Percentiles rank a stretch among this genome's conserved stretches.
phyloP scores from a whole-genome alignment of 2,797 vertebrate species.

The Hylomyscus alleni region DNA sequence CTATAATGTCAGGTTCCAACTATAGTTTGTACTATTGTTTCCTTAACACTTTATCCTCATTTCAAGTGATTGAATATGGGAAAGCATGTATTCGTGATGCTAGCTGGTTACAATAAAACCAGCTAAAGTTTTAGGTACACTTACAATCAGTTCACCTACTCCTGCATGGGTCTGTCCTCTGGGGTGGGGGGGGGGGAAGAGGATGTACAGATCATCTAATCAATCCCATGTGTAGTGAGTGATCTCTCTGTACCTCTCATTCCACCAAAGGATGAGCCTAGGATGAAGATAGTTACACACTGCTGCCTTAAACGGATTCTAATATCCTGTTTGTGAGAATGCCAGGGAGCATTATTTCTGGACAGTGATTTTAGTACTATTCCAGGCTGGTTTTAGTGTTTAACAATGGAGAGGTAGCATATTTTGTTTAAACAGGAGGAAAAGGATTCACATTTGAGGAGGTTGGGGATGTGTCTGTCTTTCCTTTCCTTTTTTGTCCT shows the following conservation, averaged over 20 bases:
- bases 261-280: neutral
- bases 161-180: neutral
- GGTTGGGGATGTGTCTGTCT: neutral
- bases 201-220: neutral
- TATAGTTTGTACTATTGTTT: constrained; percentile 38
- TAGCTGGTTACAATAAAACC: constrained; percentile 7
- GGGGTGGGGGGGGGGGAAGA: neutral
- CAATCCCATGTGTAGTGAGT: neutral
- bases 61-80: constrained; percentile 22
- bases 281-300: neutral
- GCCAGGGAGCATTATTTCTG: neutral
- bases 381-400: neutral
- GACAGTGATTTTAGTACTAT: neutral
- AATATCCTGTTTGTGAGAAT: neutral
- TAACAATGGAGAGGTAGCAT: neutral
- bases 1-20: neutral
- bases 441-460: neutral
- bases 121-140: neutral
- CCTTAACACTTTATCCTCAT: constrained; percentile 51
- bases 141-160: neutral
- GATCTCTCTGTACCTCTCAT: neutral
- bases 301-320: neutral
- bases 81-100: neutral
- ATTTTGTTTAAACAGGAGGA: neutral
- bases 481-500: neutral